Conservation (phyloP, 2,888 invertebrate species). For the Asteroscopus sphinx region DNA sequence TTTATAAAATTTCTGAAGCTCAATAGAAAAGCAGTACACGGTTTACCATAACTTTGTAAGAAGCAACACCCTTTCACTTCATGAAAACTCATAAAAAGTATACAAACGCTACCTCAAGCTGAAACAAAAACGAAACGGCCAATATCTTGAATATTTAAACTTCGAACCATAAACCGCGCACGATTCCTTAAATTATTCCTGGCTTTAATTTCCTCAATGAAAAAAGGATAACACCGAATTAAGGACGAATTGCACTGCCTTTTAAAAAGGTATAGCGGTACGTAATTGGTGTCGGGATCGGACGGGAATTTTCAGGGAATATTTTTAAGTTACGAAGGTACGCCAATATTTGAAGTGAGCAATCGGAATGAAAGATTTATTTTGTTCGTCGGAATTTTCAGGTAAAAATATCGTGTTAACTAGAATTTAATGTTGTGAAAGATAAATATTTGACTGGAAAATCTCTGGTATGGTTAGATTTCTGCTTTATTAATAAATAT, state of each 20-base stretch:
- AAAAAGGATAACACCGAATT: slow-evolving; percentile 68
- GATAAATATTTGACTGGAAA: slow-evolving; percentile 5
- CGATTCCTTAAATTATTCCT: slow-evolving; percentile 65
- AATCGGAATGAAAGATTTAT: slow-evolving; percentile 12
- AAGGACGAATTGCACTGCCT: slow-evolving; percentile 66
- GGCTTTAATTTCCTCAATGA: slow-evolving; percentile 66
- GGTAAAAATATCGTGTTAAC: slow-evolving; percentile 16
- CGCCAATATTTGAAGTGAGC: slow-evolving; percentile 22
- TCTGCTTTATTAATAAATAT: neutral
- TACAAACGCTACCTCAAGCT: slow-evolving; percentile 12
- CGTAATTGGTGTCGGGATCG: slow-evolving; percentile 72
- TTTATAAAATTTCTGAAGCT: neutral
- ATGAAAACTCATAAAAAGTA: slow-evolving; percentile 39
- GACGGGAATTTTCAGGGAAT: slow-evolving; percentile 49
- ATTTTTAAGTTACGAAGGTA: slow-evolving; percentile 55
- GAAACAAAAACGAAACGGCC: slow-evolving; percentile 33
- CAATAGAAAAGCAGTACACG: slow-evolving; percentile 7
- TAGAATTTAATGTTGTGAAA: slow-evolving; percentile 1
- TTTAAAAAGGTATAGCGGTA: slow-evolving; percentile 62
- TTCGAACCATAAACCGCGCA: slow-evolving; percentile 56
- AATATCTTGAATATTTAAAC: slow-evolving; percentile 43
- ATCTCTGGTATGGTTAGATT: neutral
- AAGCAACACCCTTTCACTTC: slow-evolving; percentile 3
- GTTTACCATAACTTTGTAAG: slow-evolving; percentile 17
- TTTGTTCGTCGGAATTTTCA: neutral